These are phyloP conservation scores for Cetoscarus ocellatus DNA, from an alignment of 2,797 vertebrate species.

Conservation along the genomic window DNA sequence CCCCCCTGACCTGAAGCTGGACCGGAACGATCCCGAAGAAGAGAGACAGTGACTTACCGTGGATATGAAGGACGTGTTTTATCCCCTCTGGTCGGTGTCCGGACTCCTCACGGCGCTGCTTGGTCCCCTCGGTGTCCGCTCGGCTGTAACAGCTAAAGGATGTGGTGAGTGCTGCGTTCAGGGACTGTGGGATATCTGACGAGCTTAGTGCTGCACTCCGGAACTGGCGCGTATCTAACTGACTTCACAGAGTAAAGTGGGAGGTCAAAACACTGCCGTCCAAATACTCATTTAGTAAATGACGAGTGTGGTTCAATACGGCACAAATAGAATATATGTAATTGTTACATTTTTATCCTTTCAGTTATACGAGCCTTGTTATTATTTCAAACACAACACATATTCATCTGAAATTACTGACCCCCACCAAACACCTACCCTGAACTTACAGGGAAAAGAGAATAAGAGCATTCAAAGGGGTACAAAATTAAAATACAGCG, in stretches of 20 bases:
- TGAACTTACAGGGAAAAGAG: no score
- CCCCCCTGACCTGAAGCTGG: fast-evolving
- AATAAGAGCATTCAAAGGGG: no score
- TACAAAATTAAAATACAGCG: no score
- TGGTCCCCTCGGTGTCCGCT: background rate
- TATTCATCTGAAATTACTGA: no score
- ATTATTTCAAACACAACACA: no score
- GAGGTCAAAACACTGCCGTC: background rate
- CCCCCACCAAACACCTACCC: no score
- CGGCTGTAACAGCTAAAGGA: background rate
- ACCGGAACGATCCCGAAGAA: fast-evolving
- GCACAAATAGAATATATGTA: no score
- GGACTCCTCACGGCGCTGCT: background rate
- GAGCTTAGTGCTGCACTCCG: constrained; percentile 27
- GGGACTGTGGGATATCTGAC: constrained; percentile 25
- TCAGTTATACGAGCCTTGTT: no score
- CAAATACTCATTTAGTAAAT: no score
- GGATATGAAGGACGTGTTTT: fast-evolving
- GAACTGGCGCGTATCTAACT: constrained; percentile 7
- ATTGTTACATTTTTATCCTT: no score
- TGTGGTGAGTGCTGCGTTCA: constrained; percentile 30
- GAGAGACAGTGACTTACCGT: constrained; percentile 11
- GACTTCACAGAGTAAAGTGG: background rate
- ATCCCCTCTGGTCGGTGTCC: background rate
- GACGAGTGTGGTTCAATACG: no score